phyloP scores from a whole-genome alignment of 2,888 invertebrate genomes.

The Pristionchus arcanus region DNA sequence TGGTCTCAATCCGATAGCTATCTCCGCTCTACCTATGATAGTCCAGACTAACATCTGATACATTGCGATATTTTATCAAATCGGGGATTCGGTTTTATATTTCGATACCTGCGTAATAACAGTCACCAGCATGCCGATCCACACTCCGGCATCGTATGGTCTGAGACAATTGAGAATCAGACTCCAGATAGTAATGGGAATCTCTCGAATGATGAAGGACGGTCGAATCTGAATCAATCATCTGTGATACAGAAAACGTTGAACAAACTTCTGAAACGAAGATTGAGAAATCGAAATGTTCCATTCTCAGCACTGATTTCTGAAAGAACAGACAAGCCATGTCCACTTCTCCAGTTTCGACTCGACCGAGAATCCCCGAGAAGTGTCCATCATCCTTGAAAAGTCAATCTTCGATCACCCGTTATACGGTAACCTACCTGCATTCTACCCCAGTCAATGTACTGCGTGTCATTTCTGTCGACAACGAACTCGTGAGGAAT shows the following conservation, averaged over 20 bases:
- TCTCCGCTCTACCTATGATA: slow-evolving; percentile 5
- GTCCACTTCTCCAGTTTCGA: slow-evolving; percentile 20
- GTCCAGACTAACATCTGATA: slow-evolving; percentile 15
- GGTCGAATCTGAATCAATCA: not conserved
- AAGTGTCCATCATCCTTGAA: not conserved
- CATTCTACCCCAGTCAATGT: slow-evolving; percentile 19
- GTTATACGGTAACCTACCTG: not conserved
- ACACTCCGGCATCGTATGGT: no score
- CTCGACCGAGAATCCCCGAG: slow-evolving; percentile 21
- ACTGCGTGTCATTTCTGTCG: not conserved
- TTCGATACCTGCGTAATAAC: no score
- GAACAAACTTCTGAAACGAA: not conserved
- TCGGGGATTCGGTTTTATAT: no score
- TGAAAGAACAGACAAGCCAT: slow-evolving; percentile 19
- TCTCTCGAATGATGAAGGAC: not conserved
- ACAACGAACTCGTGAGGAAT: not conserved
- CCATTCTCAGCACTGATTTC: not conserved
- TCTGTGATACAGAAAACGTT: not conserved
- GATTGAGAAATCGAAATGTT: not conserved
- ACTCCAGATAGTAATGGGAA: not conserved
- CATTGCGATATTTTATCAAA: no score
- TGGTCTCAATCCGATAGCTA: not conserved
- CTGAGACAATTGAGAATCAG: no score
- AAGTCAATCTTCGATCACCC: not conserved
- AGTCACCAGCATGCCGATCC: no score